Evolutionary conservation across 2,797 vertebrate genomes (phyloP), one percentile per base, ranked within the genome.

Genomic region (Moxostoma hubbsi): DNA sequence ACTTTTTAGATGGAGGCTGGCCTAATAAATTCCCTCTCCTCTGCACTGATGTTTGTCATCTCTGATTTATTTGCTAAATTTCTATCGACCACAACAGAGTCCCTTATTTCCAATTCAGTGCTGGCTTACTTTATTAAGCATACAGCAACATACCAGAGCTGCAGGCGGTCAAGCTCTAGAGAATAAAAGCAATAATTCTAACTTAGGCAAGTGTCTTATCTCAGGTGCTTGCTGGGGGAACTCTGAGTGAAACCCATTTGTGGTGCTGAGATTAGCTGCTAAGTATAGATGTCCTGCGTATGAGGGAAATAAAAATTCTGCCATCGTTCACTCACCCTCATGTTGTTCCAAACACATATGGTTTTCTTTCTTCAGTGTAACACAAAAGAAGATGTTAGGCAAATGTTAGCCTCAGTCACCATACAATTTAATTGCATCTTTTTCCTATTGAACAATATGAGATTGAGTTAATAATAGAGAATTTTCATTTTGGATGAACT

Each of bases 31-130:
- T 10, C 4, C 77, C 15, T 64, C 9, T 78, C 15, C 9, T 43
- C 43, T 11, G n/a, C 50, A 46, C 58, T 54, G 16, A 69, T 45
- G 50, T 71, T 36, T 57, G 50, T 18, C 59, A 36, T 72, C 59
- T 57, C 36, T 59, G 4, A 78, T 72, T 72, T 71, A 79, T 72
- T 79, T 36, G 15, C 67, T 55, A 45, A 11, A 64, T 72, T 72
- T 57, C 15, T 36, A 50, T 72, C 77, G 43, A 72, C 77, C 68
- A 53, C 13, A 47, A 47, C 47, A 61, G 63, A 67, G 46, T 46
- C 16, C 43, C 59, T 64, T 45, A 72, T 79, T 72, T 79, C 8
- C 36, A 47, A 79, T 64, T 47, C 51, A 55, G 51, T 0, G 13
- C 46, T 9, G 43, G 12, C 16, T 47, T 64, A 57, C 59, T 64